Conservation (phyloP, 2,888 invertebrate species). For the Parnassius orleans region DNA sequence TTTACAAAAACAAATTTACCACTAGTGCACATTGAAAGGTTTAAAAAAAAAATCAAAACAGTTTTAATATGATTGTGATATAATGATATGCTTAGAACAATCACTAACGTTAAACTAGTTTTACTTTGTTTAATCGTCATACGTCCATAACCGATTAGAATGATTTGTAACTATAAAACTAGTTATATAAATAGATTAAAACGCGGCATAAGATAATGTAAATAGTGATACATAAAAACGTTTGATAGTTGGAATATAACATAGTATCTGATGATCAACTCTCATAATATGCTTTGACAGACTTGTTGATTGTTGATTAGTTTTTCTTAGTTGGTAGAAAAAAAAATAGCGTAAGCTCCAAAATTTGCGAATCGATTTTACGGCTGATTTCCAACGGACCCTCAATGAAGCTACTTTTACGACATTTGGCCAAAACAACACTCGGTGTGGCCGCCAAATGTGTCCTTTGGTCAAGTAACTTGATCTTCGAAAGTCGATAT, state of each 20-base stretch:
- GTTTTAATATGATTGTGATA: slow-evolving; percentile 1
- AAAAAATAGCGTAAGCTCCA: slow-evolving; percentile 41
- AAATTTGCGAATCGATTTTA: slow-evolving; percentile 44
- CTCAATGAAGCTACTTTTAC: slow-evolving; percentile 64
- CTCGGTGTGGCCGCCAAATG: slow-evolving; percentile 70
- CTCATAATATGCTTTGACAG: background rate
- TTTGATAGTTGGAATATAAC: too few species aligned
- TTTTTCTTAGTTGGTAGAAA: background rate
- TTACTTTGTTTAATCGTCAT: too few species aligned
- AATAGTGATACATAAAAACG: too few species aligned
- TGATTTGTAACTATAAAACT: too few species aligned
- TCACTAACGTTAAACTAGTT: too few species aligned
- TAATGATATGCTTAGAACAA: too few species aligned
- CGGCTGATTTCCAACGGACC: slow-evolving; percentile 45
- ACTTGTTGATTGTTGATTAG: background rate
- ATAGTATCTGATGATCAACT: too few species aligned
- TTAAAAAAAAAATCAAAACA: too few species aligned
- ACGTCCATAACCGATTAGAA: too few species aligned
- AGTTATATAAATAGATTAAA: too few species aligned
- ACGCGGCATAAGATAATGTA: too few species aligned
- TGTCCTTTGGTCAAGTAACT: slow-evolving; percentile 59
- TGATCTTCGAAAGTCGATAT: slow-evolving; percentile 53
- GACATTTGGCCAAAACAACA: slow-evolving; percentile 54
- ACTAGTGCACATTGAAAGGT: slow-evolving; percentile 7
- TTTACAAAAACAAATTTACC: slow-evolving; percentile 53